Evolutionary conservation across 2,797 vertebrate species (phyloP).

Genomic region (Halcyon badia): DNA sequence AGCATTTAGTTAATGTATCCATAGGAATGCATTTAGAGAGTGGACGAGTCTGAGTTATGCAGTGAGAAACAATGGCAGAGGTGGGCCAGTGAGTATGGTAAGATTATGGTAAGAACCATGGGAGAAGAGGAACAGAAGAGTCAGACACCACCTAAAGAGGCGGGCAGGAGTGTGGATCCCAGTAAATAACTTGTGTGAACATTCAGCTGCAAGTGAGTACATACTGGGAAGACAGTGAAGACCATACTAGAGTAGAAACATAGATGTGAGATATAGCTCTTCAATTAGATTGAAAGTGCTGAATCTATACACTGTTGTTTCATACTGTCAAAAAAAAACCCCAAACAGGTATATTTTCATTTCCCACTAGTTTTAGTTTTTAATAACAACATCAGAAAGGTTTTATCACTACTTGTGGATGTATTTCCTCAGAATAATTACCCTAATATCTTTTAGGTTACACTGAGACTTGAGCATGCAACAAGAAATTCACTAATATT

Average conservation of each 20-base stretch:
- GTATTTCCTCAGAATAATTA: background rate
- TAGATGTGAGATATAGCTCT: background rate
- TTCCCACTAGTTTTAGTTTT: background rate
- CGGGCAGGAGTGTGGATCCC: background rate
- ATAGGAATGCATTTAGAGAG: background rate
- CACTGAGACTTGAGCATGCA: background rate
- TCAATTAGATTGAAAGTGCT: background rate
- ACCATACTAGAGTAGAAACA: background rate
- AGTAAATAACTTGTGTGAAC: background rate
- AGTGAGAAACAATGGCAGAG: background rate
- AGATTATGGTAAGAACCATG: background rate
- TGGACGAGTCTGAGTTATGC: rapidly evolving
- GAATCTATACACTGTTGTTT: background rate
- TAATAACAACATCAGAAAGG: background rate
- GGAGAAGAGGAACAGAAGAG: background rate
- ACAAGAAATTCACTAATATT: background rate
- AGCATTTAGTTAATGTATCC: background rate
- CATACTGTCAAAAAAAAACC: background rate
- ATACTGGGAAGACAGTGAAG: background rate
- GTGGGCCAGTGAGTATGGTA: rapidly evolving
- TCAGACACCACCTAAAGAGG: background rate
- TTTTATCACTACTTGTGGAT: background rate
- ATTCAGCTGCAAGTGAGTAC: background rate
- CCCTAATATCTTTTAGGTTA: background rate
- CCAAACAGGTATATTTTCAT: background rate